Conservation (phyloP, 2,113 vertebrate genomes). For the Eurypyga helias region DNA sequence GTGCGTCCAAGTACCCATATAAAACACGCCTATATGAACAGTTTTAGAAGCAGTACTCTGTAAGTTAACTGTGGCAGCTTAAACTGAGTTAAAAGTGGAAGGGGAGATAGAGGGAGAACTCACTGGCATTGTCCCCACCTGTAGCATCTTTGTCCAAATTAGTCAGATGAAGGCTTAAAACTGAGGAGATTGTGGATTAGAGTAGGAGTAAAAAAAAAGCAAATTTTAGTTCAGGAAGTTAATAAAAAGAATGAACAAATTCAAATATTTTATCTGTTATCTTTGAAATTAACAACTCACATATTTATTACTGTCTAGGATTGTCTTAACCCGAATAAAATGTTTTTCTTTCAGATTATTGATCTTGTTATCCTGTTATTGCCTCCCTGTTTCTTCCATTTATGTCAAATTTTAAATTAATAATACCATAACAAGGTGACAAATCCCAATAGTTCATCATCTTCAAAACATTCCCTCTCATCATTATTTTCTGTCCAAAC, state of each 20-base stretch:
- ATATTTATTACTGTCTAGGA: not conserved
- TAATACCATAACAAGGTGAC: not conserved
- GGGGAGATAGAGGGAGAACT: not conserved
- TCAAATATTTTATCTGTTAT: not conserved
- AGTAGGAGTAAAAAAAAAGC: not conserved
- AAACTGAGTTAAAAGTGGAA: not conserved
- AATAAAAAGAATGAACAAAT: not conserved
- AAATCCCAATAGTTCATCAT: not conserved
- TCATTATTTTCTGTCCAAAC: not conserved
- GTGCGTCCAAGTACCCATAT: not conserved
- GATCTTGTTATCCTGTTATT: not conserved
- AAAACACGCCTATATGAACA: not conserved
- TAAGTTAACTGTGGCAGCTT: not conserved
- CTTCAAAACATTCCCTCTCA: not conserved
- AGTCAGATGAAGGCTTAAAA: not conserved
- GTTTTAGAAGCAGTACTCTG: not conserved
- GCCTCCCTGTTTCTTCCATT: not conserved
- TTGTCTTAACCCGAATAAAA: not conserved
- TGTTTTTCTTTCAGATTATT: not conserved
- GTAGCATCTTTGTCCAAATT: not conserved
- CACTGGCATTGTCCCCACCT: not conserved
- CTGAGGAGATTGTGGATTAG: not conserved
- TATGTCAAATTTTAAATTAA: not conserved
- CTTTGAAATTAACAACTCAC: not conserved
- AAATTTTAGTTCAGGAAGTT: not conserved